phyloP scores from a whole-genome alignment of 2,113 vertebrate genomes.

The Lepus americanus region DNA sequence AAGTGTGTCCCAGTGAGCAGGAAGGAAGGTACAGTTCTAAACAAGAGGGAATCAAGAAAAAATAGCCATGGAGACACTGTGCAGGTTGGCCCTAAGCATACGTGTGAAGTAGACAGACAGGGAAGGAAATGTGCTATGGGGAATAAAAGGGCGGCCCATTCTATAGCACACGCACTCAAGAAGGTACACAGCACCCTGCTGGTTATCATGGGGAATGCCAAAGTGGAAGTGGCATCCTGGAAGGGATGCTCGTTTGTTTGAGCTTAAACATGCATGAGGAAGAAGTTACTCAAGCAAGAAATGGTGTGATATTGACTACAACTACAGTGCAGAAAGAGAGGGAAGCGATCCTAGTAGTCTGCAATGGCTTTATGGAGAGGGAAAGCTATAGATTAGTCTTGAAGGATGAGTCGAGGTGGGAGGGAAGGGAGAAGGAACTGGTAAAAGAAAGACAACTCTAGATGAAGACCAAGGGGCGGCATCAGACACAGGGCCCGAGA shows the following conservation, averaged over 20 bases:
- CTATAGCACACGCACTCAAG: neutral
- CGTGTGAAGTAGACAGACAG: neutral
- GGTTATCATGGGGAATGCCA: neutral
- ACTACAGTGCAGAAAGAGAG: neutral
- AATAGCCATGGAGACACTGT: neutral
- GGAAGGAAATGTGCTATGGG: neutral
- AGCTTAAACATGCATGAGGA: neutral
- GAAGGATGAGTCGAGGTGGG: neutral
- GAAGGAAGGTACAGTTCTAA: neutral
- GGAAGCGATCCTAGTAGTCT: neutral
- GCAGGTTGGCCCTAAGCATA: neutral
- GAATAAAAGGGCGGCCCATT: neutral
- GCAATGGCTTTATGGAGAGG: neutral
- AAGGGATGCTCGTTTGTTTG: neutral
- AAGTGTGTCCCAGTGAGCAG: neutral
- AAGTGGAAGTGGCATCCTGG: neutral
- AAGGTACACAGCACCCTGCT: neutral
- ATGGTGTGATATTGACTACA: neutral
- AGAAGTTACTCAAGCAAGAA: neutral
- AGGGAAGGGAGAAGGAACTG: neutral
- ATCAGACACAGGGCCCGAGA: fast-evolving
- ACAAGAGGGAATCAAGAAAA: neutral
- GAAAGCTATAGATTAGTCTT: neutral
- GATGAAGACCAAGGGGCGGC: neutral
- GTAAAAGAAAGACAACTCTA: neutral